These are phyloP conservation scores for Coenonympha arcania DNA, from an alignment of 2,888 invertebrate species.

Conservation along the genomic window DNA sequence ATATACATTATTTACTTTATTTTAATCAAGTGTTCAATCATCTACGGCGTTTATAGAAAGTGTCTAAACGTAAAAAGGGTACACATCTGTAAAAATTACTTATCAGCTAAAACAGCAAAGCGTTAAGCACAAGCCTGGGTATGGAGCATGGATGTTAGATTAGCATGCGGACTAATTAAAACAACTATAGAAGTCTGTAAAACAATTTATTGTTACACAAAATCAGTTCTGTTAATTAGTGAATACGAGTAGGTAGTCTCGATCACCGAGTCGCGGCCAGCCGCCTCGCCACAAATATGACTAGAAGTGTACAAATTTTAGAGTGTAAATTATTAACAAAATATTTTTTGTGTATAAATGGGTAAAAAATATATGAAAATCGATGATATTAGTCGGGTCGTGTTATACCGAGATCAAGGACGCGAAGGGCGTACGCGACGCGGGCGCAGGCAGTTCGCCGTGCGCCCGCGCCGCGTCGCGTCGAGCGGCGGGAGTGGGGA, in stretches of 20 bases:
- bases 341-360: slow-evolving; percentile 44
- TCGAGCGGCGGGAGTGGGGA: slow-evolving; percentile 33
- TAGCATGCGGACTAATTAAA: slow-evolving; percentile 62
- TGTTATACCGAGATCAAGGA: slow-evolving; percentile 73
- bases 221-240: slow-evolving; percentile 68
- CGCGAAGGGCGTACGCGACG: slow-evolving; percentile 50
- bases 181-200: slow-evolving; percentile 62
- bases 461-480: slow-evolving; percentile 39
- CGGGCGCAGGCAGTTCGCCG: slow-evolving; percentile 28
- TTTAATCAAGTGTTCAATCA: not conserved
- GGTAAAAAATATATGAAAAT: slow-evolving; percentile 62
- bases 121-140: slow-evolving; percentile 60
- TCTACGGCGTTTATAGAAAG: not conserved
- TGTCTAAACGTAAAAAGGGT: not conserved
- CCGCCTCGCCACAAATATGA: slow-evolving; percentile 59
- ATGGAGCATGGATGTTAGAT: slow-evolving; percentile 50
- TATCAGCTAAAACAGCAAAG: slow-evolving; percentile 57
- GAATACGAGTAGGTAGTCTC: slow-evolving; percentile 62
- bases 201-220: slow-evolving; percentile 69
- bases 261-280: slow-evolving; percentile 52
- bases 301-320: slow-evolving; percentile 42
- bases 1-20: slow-evolving; percentile 6
- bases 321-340: slow-evolving; percentile 48
- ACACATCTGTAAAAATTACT: slow-evolving; percentile 3
- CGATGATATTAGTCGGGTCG: slow-evolving; percentile 64